phyloP scores from a whole-genome alignment of 2,113 vertebrate species.

The Murina feae region DNA sequence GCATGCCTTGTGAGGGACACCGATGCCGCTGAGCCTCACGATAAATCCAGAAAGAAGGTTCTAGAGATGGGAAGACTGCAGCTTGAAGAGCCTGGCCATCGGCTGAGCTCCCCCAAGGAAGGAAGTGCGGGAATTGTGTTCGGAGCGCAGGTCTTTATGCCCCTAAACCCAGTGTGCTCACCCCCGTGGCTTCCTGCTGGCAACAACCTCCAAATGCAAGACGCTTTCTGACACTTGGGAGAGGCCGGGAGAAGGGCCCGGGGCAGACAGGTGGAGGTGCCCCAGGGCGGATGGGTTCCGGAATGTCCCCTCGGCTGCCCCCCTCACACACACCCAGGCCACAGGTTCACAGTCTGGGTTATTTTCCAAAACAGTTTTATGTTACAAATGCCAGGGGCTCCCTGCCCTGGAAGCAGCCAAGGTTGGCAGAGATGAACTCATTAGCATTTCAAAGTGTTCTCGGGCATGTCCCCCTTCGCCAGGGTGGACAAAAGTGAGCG shows the following conservation, averaged over 20 bases:
- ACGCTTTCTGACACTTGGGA: background rate
- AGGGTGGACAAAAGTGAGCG: conserved; percentile 73
- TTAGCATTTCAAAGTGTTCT: conserved; percentile 80
- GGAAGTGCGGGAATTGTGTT: background rate
- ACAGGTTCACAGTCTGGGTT: conserved; percentile 71
- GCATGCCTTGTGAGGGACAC: rapidly evolving
- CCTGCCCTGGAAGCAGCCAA: conserved; percentile 65
- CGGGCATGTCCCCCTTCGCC: conserved; percentile 61
- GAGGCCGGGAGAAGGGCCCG: conserved; percentile 20
- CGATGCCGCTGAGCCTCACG: rapidly evolving
- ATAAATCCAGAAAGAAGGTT: background rate
- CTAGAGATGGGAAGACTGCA: background rate
- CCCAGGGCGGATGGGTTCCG: conserved; percentile 59
- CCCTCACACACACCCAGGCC: background rate
- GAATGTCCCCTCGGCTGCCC: conserved; percentile 48
- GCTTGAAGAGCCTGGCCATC: background rate
- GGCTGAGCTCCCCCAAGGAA: background rate
- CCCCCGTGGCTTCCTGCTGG: background rate
- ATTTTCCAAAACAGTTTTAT: conserved; percentile 79
- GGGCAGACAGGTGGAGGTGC: conserved; percentile 58
- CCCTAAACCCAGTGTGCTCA: background rate
- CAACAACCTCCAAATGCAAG: background rate
- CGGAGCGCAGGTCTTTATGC: background rate
- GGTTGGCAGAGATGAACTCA: conserved; percentile 77
- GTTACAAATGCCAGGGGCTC: conserved; percentile 75